A percentile compares a stretch with the other conserved stretches of the same genome.
These are phyloP conservation scores for Limnephilus lunatus DNA, from an alignment of 2,888 invertebrate species.

Conservation along the genomic window DNA sequence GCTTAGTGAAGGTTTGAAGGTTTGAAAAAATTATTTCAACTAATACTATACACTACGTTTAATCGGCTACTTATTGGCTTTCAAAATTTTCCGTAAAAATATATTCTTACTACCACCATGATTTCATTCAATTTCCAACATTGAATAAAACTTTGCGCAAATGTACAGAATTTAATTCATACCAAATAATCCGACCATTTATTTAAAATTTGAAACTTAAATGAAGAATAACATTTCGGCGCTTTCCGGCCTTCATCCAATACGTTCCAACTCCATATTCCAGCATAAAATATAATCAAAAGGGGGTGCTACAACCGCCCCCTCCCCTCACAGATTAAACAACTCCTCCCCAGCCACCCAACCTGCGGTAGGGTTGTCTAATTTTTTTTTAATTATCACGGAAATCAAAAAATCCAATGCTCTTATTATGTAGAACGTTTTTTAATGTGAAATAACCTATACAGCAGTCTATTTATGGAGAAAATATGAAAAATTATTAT, in stretches of 20 bases:
- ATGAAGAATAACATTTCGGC: constrained; percentile 15
- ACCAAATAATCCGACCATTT: not conserved
- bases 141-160: not conserved
- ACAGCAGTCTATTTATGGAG: no score
- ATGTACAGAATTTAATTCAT: not conserved
- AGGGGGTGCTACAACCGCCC: not conserved
- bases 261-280: constrained; percentile 18
- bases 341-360: not conserved
- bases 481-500: no score
- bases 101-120: not conserved
- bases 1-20: no score
- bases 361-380: not conserved
- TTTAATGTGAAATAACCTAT: no score
- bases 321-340: not conserved
- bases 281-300: constrained; percentile 38
- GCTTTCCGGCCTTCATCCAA: constrained; percentile 19
- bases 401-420: no score
- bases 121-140: not conserved
- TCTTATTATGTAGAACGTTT: no score
- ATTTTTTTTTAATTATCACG: not conserved
- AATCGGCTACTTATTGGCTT: no score
- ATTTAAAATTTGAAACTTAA: not conserved
- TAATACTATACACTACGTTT: no score
- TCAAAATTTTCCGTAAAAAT: no score
- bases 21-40: no score